Evolutionary conservation across 2,888 invertebrate species (phyloP).

Genomic region (Rotaria magnacalcarata): DNA sequence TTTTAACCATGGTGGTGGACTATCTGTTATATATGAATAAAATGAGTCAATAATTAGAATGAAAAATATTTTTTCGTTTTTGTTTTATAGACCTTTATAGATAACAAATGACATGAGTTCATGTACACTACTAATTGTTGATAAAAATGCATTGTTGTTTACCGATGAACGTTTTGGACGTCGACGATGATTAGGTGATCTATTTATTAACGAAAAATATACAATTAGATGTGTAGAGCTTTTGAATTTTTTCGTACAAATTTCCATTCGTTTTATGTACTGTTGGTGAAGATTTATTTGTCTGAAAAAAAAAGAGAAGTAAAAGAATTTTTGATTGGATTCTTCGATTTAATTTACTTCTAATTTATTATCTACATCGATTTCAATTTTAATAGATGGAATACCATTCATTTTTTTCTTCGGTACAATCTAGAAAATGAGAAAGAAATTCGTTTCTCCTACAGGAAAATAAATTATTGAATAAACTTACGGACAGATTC

Average conservation of each 20-base stretch:
- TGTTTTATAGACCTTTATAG: not conserved
- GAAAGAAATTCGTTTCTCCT: not conserved
- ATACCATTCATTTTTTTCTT: not conserved
- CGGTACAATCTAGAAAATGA: not conserved
- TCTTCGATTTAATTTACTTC: not conserved
- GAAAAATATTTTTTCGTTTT: not conserved
- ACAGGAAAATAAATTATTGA: not conserved
- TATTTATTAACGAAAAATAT: not conserved
- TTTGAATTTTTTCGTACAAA: not conserved
- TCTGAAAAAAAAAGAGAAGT: not conserved
- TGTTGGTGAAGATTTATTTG: not conserved
- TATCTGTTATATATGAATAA: not conserved
- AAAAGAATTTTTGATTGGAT: too few relatives aligned
- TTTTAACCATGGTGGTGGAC: not conserved
- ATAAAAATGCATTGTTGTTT: not conserved
- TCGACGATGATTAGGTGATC: not conserved
- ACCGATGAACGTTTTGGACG: not conserved
- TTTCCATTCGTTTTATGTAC: not conserved
- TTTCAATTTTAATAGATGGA: not conserved
- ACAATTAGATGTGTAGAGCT: too few relatives aligned
- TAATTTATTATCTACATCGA: not conserved
- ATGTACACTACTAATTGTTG: not conserved
- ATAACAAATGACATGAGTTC: slow-evolving; percentile 3
- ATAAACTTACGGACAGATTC: not conserved
- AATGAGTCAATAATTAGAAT: not conserved